Evolutionary conservation across 2,888 invertebrate species (phyloP).

Genomic region (Hypolimnas misippus): DNA sequence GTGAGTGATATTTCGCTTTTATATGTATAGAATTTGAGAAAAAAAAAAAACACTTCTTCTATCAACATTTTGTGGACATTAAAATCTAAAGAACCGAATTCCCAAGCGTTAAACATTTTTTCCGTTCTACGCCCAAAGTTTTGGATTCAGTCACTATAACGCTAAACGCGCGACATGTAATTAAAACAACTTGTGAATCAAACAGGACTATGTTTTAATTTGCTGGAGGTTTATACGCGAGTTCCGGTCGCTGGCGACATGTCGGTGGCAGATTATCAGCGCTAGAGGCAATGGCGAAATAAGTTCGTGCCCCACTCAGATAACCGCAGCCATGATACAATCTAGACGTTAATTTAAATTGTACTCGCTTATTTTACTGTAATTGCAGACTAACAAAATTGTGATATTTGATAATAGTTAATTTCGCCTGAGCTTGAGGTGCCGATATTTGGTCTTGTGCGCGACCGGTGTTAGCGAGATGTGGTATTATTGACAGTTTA

Average conservation of each 20-base stretch:
- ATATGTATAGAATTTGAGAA: too few species aligned
- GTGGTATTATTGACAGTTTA: too few species aligned
- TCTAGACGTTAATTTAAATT: slow-evolving; percentile 42
- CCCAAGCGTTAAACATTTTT: too few species aligned
- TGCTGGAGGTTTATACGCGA: slow-evolving; percentile 15
- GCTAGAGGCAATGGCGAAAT: slow-evolving; percentile 39
- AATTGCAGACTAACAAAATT: slow-evolving; percentile 32
- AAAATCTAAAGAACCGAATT: too few species aligned
- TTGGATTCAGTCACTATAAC: too few species aligned
- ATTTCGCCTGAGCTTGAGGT: slow-evolving; percentile 10
- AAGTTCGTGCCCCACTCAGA: slow-evolving; percentile 38
- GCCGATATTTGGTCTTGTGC: not conserved
- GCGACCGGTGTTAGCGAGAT: not conserved
- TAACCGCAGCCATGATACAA: slow-evolving; percentile 38
- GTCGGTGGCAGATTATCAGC: slow-evolving; percentile 38
- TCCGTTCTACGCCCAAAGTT: too few species aligned
- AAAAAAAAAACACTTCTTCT: too few species aligned
- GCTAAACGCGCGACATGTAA: too few species aligned
- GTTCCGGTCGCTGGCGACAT: slow-evolving; percentile 29
- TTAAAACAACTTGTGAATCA: not conserved
- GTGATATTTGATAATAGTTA: slow-evolving; percentile 29
- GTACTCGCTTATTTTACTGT: slow-evolving; percentile 33
- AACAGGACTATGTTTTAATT: not conserved
- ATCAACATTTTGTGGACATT: too few species aligned
- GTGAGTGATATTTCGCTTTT: too few species aligned